A percentile compares a stretch with the other conserved stretches of the same genome.
phyloP scores from a whole-genome alignment of 2,888 invertebrate genomes.

The Nomada hirtipes region DNA sequence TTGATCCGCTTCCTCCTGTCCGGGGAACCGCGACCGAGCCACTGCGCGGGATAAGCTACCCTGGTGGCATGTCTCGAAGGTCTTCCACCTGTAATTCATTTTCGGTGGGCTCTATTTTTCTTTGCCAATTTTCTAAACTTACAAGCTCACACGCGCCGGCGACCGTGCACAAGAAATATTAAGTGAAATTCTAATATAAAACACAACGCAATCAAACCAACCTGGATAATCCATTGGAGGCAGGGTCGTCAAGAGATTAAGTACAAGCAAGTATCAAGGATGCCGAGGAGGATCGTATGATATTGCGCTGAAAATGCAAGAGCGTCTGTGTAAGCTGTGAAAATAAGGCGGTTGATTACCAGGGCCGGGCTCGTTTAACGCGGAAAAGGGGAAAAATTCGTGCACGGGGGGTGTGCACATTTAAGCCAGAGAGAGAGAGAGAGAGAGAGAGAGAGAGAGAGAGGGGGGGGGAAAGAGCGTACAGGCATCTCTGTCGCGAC shows the following conservation, averaged over 20 bases:
- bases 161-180: no score
- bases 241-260: no score
- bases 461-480: background rate
- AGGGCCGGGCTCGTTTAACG: slow-evolving; percentile 34
- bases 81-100: no score
- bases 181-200: no score
- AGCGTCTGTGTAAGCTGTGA: slow-evolving; percentile 15
- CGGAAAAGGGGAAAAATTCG: slow-evolving; percentile 18
- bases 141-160: no score
- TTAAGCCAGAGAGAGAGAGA: background rate
- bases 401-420: background rate
- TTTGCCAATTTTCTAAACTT: no score
- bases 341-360: slow-evolving; percentile 46
- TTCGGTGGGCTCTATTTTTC: no score
- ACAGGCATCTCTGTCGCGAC: slow-evolving; percentile 26
- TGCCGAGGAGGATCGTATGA: background rate
- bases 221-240: no score
- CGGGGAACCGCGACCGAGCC: background rate
- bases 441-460: background rate
- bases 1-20: slow-evolving; percentile 17
- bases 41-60: background rate
- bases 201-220: no score
- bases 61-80: no score
- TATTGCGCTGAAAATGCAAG: background rate
- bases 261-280: background rate